These are phyloP conservation scores for Thalassophryne amazonica DNA, from an alignment of 2,797 vertebrate genomes.

Conservation along the genomic window DNA sequence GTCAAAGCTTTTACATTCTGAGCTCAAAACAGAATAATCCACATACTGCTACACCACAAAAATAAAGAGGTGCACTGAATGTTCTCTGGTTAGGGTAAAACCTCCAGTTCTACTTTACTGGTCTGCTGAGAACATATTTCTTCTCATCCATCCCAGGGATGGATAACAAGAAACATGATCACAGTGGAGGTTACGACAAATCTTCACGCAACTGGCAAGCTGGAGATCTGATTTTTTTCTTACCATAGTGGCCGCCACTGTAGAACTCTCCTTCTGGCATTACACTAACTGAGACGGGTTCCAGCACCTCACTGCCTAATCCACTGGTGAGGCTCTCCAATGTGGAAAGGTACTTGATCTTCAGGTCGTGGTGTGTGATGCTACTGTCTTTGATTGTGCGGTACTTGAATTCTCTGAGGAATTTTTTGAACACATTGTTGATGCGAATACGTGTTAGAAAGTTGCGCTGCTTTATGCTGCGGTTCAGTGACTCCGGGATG, in stretches of 20 bases:
- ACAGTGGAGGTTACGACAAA: too few species aligned
- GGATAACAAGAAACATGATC: too few species aligned
- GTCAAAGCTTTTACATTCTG: too few species aligned
- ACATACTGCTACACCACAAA: too few species aligned
- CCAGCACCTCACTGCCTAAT: slow-evolving; percentile 85
- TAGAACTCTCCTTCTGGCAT: slow-evolving; percentile 84
- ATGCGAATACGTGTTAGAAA: slow-evolving; percentile 92
- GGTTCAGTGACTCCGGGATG: slow-evolving; percentile 91
- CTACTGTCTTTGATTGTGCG: slow-evolving; percentile 91
- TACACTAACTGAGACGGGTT: slow-evolving; percentile 77
- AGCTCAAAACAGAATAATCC: too few species aligned
- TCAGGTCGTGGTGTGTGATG: slow-evolving; percentile 90
- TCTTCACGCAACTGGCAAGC: too few species aligned
- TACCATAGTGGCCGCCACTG: slow-evolving; percentile 55
- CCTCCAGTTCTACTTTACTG: too few species aligned
- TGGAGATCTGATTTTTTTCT: too few species aligned
- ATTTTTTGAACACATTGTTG: slow-evolving; percentile 97
- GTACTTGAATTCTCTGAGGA: slow-evolving; percentile 93
- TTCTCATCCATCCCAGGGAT: too few species aligned
- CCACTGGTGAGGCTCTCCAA: slow-evolving; percentile 89
- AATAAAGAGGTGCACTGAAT: too few species aligned
- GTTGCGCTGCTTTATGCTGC: slow-evolving; percentile 91
- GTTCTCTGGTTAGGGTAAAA: too few species aligned
- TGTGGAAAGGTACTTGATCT: slow-evolving; percentile 95
- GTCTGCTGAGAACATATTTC: too few species aligned